These are phyloP conservation scores for Campoletis sonorensis DNA, from an alignment of 1,140 invertebrate species.

Conservation along the genomic window DNA sequence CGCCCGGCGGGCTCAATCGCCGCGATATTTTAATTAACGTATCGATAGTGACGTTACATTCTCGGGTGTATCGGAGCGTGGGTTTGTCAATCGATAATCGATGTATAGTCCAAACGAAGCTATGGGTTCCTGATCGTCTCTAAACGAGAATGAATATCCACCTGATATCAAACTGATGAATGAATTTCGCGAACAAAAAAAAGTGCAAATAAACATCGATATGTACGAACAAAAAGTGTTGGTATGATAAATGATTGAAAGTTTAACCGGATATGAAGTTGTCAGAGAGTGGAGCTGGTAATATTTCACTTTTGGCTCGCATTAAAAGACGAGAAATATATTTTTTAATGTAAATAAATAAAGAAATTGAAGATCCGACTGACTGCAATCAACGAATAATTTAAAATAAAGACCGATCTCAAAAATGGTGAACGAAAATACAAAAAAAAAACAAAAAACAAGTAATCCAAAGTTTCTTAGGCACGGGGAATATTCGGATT, in stretches of 20 bases:
- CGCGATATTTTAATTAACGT: conserved; percentile 70
- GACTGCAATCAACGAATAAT: no score
- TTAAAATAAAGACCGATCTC: no score
- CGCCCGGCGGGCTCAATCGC: conserved; percentile 45
- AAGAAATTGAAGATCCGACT: no score
- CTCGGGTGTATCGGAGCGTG: conserved; percentile 50
- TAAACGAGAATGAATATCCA: conserved; percentile 31
- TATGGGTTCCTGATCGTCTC: conserved; percentile 26
- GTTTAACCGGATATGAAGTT: background rate
- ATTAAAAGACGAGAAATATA: no score
- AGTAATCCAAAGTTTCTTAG: no score
- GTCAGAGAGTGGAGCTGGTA: background rate
- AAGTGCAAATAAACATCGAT: conserved; percentile 5
- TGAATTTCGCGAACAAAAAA: conserved; percentile 24
- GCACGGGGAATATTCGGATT: background rate
- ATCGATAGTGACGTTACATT: conserved; percentile 60
- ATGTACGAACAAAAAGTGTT: background rate
- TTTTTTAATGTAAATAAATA: no score
- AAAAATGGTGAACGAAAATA: background rate
- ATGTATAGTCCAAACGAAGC: conserved; percentile 34
- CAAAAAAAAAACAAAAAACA: no score
- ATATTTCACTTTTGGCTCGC: no score
- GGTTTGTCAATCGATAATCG: conserved; percentile 42
- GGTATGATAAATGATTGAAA: background rate
- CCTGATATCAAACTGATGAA: conserved; percentile 24